A percentile compares a stretch with the other conserved stretches of the same genome.
These are phyloP conservation scores for Trichopoda pennipes DNA, from an alignment of 2,888 invertebrate species.

Conservation along the genomic window DNA sequence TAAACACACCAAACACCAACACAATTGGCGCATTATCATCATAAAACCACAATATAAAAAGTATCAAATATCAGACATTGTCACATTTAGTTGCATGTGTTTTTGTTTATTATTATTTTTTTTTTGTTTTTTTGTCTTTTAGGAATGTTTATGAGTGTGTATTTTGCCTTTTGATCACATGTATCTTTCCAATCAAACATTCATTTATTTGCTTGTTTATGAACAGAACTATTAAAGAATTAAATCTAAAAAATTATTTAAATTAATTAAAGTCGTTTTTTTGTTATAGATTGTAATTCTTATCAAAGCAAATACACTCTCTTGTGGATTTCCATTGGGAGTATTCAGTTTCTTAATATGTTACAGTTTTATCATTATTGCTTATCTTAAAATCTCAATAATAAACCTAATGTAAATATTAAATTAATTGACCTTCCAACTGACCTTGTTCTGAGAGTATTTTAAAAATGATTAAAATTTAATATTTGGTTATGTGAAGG, in stretches of 20 bases:
- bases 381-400: too few species aligned
- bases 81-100: slow-evolving; percentile 46
- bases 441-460: too few species aligned
- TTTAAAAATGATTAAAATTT: too few species aligned
- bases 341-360: too few species aligned
- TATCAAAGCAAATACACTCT: too few species aligned
- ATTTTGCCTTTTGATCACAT: slow-evolving; percentile 22
- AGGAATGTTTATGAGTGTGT: slow-evolving; percentile 14
- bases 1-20: slow-evolving; percentile 31
- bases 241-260: not conserved
- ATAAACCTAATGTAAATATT: too few species aligned
- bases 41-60: slow-evolving; percentile 35
- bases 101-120: too few species aligned
- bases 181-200: slow-evolving; percentile 49
- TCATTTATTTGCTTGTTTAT: slow-evolving; percentile 12
- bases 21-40: slow-evolving; percentile 47
- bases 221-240: not conserved
- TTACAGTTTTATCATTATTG: too few species aligned
- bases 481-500: too few species aligned
- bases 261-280: not conserved
- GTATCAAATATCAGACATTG: slow-evolving; percentile 57
- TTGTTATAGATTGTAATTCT: too few species aligned
- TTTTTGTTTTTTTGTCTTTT: not conserved
- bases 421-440: too few species aligned
- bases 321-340: too few species aligned